phyloP scores from a whole-genome alignment of 2,113 vertebrate species.

The Glaucomys volans region DNA sequence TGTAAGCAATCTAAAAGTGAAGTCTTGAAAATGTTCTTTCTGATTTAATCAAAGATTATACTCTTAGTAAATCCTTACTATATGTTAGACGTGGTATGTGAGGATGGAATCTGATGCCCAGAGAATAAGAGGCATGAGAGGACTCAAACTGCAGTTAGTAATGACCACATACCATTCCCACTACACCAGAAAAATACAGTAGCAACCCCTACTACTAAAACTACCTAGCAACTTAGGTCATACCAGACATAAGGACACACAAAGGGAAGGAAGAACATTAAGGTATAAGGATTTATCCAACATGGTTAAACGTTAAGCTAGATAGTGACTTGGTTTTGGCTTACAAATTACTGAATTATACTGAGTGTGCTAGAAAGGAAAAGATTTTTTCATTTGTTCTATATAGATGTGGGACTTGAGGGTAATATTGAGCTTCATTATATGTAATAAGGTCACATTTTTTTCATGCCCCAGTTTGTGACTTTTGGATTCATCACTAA shows the following conservation, averaged over 20 bases:
- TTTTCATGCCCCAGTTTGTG: background rate
- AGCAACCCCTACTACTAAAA: rapidly evolving
- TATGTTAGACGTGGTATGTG: background rate
- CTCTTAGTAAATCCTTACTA: background rate
- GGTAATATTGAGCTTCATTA: background rate
- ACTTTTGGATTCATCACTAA: background rate
- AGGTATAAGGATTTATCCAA: background rate
- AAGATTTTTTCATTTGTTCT: background rate
- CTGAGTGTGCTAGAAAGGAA: background rate
- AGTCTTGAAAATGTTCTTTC: constrained; percentile 8
- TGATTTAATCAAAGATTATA: background rate
- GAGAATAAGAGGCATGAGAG: background rate
- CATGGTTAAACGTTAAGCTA: background rate
- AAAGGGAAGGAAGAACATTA: background rate
- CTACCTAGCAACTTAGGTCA: background rate
- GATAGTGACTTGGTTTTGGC: background rate
- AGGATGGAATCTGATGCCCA: background rate
- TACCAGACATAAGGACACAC: background rate
- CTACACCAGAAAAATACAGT: background rate
- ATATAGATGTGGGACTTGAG: background rate
- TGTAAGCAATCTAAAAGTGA: background rate
- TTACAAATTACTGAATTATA: constrained; percentile 19
- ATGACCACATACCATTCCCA: background rate
- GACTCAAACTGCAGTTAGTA: background rate
- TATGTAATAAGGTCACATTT: background rate